phyloP scores from a whole-genome alignment of 1,140 invertebrate species.

The Drosophila teissieri region DNA sequence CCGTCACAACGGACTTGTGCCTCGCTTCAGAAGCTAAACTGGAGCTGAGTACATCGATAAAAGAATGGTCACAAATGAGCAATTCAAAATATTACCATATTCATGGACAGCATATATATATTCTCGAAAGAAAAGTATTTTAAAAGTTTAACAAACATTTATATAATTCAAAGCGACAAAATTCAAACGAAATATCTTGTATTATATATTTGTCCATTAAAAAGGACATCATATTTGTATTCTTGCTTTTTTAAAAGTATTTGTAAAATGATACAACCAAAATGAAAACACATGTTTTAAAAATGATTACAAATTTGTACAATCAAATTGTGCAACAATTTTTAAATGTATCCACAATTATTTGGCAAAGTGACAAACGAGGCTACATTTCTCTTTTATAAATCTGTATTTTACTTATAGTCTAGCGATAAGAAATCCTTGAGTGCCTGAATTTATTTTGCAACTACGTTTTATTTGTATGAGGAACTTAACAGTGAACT shows the following conservation, averaged over 20 bases:
- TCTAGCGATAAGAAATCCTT: not conserved
- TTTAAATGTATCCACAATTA: not conserved
- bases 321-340: no score
- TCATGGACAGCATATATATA: no score
- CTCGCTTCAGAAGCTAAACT: slow-evolving; percentile 19
- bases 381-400: not conserved
- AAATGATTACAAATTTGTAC: no score
- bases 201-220: not conserved
- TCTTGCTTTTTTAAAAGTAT: not conserved
- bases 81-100: not conserved
- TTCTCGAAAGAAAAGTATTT: no score
- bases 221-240: not conserved
- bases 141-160: no score
- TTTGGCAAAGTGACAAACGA: not conserved
- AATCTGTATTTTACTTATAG: not conserved
- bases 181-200: no score
- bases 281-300: no score
- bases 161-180: no score
- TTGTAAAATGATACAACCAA: not conserved
- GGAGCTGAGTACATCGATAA: no score
- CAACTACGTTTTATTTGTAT: not conserved
- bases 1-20: slow-evolving; percentile 11
- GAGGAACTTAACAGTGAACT: slow-evolving; percentile 17
- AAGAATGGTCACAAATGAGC: not conserved
- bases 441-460: slow-evolving; percentile 27